Base-by-base conservation (phyloP, 2,797 vertebrate species). In the Phoxinus dragarum region DNA sequence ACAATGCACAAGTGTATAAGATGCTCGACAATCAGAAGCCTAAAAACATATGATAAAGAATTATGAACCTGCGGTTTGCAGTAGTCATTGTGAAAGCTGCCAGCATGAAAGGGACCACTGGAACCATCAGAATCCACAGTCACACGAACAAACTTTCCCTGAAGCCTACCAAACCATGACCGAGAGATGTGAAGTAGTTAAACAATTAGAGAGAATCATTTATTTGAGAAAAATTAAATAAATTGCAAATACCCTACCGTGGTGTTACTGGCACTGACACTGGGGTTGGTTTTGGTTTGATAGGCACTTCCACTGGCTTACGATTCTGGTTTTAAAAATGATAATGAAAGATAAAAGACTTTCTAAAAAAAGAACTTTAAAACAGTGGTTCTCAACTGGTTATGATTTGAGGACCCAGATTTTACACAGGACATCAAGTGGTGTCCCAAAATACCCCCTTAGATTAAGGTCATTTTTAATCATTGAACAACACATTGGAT, bases 51-150 rank as follows among this genome's bases (percentile, higher is more conserved):
- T 27, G 27, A 27, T 27, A 27, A 44, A 40, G 34, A 82, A 54
- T 34, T 40, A 59, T 31, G 6, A 42, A 93, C 94, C 89, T 90
- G 93, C 11, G 93, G 90, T 11, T 82, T 83, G 34, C 94, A 95
- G 83, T 95, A 95, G 89, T 94, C 92, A 79, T 93, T 92, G 38
- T 95, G 94, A 80, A 95, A 95, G 87, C 84, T 85, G 31, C 84
- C 84, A 21, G 84, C 67, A 16, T 85, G 84, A 94, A 95, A 86
- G 90, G 87, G n/a, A 91, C 94, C 77, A 93, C 93, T 3, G 90
- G 86, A 8, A 93, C 94, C 89, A 88, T 94, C 88, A 89, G 89
- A 73, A 93, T 84, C 9, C 88, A 88, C 80, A 92, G 89, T 47
- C 94, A 94, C 1, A 89, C 84, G 69, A 93, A 89, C 71, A 94